Conservation (phyloP, 2,888 invertebrate species). For the Nomada hirtipes region DNA sequence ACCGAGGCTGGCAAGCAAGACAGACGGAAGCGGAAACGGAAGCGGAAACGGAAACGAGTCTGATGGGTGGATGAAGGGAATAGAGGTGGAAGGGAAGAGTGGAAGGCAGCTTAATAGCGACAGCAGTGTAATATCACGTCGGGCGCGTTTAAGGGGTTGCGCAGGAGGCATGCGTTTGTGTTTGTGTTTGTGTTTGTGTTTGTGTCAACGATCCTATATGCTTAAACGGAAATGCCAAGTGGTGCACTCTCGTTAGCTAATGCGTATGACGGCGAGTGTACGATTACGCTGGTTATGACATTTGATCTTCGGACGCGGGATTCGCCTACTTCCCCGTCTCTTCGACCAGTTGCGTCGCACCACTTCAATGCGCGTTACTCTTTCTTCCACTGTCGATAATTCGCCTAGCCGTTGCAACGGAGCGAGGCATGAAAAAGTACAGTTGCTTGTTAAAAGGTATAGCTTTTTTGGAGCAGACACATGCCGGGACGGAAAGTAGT, state of each 20-base stretch:
- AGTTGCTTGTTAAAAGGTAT: not conserved
- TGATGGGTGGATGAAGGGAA: not conserved
- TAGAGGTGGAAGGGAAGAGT: not conserved
- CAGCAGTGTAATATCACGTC: conserved; percentile 52
- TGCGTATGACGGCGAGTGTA: conserved; percentile 69
- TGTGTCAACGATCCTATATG: conserved; percentile 57
- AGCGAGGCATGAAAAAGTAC: too few relatives aligned
- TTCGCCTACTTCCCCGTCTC: not conserved
- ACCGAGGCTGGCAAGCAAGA: not conserved
- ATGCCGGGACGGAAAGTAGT: not conserved
- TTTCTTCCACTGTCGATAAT: too few relatives aligned
- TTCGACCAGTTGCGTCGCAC: not conserved
- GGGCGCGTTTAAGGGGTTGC: conserved; percentile 53
- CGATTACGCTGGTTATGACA: conserved; percentile 46
- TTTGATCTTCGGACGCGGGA: conserved; percentile 47
- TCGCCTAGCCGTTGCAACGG: too few relatives aligned
- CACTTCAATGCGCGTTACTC: not conserved
- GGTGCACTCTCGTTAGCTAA: conserved; percentile 83
- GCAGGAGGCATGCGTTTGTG: conserved; percentile 3
- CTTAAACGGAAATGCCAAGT: conserved; percentile 59
- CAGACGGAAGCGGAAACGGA: not conserved
- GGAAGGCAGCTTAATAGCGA: conserved; percentile 40
- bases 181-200: conserved; percentile 30
- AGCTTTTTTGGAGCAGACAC: conserved; percentile 1
- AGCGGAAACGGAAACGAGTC: not conserved